Evolutionary conservation across 2,888 invertebrate genomes (phyloP).

Genomic region (Antheraea yamamai): DNA sequence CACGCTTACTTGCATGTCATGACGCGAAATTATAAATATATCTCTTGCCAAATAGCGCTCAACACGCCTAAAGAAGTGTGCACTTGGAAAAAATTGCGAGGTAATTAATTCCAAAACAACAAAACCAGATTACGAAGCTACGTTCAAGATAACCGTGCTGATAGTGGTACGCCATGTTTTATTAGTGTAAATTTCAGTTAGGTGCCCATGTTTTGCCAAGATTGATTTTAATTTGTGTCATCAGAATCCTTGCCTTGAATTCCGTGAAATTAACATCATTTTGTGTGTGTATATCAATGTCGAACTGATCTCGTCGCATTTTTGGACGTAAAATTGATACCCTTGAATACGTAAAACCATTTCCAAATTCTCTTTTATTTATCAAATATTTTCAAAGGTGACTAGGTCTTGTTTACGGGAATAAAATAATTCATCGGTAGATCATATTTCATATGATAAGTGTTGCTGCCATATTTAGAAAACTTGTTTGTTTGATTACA

Average conservation of each 20-base stretch:
- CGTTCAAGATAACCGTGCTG: no score
- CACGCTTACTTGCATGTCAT: no score
- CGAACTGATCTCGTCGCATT: not conserved
- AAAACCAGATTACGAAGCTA: no score
- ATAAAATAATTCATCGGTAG: not conserved
- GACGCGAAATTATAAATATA: no score
- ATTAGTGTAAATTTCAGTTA: no score
- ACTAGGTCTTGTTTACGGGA: not conserved
- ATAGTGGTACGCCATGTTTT: no score
- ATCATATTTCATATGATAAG: not conserved
- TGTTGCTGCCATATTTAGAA: no score
- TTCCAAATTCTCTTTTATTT: not conserved
- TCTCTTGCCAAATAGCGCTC: no score
- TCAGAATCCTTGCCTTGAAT: not conserved
- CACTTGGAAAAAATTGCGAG: no score
- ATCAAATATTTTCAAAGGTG: not conserved
- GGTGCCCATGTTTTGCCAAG: not conserved
- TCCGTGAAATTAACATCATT: not conserved
- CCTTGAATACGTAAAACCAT: not conserved
- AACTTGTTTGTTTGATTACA: no score
- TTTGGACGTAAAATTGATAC: not conserved
- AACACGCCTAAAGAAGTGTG: no score
- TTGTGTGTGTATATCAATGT: not conserved
- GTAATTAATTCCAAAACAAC: no score
- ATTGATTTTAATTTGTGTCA: not conserved